These are phyloP conservation scores for Tachysurus vachellii DNA, from an alignment of 2,113 vertebrate species.

Conservation along the genomic window DNA sequence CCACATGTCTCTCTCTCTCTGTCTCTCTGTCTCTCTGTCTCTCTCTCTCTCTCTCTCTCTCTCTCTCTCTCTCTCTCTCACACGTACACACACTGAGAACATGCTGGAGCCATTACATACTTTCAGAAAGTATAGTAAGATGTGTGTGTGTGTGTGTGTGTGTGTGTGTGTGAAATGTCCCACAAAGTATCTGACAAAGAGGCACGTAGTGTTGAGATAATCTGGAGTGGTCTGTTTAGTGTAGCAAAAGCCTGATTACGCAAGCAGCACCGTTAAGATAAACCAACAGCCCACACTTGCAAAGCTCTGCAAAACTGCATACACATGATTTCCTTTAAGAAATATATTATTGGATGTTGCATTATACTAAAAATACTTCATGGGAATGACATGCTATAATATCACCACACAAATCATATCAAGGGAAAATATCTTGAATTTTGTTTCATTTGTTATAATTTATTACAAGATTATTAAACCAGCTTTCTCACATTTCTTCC, in stretches of 20 bases:
- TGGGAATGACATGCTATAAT: not conserved
- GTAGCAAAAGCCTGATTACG: conserved; percentile 7
- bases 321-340: not conserved
- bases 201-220: conserved; percentile 30
- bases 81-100: conserved; percentile 10
- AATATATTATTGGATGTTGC: not conserved
- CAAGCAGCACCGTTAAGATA: conserved; percentile 2
- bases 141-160: conserved; percentile 10
- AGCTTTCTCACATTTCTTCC: not conserved
- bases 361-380: not conserved
- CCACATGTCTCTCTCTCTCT: conserved; percentile 3
- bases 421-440: not conserved
- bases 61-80: conserved; percentile 4
- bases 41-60: not conserved
- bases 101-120: conserved; percentile 29
- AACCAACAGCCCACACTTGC: not conserved
- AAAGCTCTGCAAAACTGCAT: not conserved
- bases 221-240: conserved; percentile 30
- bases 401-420: not conserved
- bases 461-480: not conserved
- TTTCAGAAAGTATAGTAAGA: conserved; percentile 13
- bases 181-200: conserved; percentile 35
- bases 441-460: not conserved
- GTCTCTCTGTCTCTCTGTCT: not conserved
- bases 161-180: conserved; percentile 26